phyloP scores from a whole-genome alignment of 1,140 invertebrate genomes.

The Platyscapa corneri region DNA sequence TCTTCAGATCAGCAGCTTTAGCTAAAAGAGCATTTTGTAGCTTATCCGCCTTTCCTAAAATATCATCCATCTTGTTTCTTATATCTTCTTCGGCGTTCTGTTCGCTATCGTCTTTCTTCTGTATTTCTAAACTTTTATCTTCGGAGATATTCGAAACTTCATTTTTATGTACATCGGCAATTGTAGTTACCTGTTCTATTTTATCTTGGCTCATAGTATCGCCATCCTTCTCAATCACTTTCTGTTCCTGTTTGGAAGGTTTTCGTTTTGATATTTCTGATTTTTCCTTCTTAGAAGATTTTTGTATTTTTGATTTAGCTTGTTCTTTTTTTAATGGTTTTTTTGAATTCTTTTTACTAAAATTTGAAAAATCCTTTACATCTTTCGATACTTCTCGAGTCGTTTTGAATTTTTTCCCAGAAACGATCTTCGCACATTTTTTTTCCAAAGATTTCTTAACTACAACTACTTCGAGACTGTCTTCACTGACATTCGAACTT shows the following conservation, averaged over 20 bases:
- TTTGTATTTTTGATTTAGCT: slow-evolving; percentile 13
- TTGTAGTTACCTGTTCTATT: slow-evolving; percentile 66
- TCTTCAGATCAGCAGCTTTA: slow-evolving; percentile 65
- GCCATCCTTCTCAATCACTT: slow-evolving; percentile 55
- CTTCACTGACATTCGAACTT: slow-evolving; percentile 65
- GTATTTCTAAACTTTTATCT: slow-evolving; percentile 56
- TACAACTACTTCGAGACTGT: slow-evolving; percentile 70
- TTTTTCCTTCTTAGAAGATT: neutral
- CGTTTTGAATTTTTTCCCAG: slow-evolving; percentile 63
- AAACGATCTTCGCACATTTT: slow-evolving; percentile 67
- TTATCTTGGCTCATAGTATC: slow-evolving; percentile 70
- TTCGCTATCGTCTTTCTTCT: slow-evolving; percentile 30
- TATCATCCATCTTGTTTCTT: slow-evolving; percentile 60
- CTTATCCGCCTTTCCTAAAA: slow-evolving; percentile 63
- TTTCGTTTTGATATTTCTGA: slow-evolving; percentile 12
- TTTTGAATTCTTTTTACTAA: slow-evolving; percentile 54
- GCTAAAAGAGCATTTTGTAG: slow-evolving; percentile 59
- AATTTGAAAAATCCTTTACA: slow-evolving; percentile 51
- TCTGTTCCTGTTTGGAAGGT: slow-evolving; percentile 47
- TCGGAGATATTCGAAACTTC: slow-evolving; percentile 57
- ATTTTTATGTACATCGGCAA: slow-evolving; percentile 69
- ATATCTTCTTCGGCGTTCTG: slow-evolving; percentile 43
- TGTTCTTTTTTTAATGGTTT: slow-evolving; percentile 38
- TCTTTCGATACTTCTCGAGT: slow-evolving; percentile 61
- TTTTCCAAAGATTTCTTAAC: slow-evolving; percentile 67